These are phyloP conservation scores for Grammomys dolichurus DNA, from an alignment of 2,113 vertebrate species.

Conservation along the genomic window DNA sequence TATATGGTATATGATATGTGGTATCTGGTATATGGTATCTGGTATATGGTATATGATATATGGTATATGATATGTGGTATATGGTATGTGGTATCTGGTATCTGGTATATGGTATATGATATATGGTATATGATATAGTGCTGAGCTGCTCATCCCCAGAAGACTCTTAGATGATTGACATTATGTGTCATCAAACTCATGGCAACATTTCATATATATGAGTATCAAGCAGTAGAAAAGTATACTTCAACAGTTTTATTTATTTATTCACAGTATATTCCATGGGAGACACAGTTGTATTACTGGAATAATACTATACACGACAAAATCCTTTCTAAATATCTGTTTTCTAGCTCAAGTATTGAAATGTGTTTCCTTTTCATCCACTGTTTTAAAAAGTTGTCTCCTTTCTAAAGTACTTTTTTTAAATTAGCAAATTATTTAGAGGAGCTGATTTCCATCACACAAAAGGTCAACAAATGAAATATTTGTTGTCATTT, in stretches of 20 bases:
- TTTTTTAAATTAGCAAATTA: slow-evolving; percentile 15
- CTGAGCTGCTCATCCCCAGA: not conserved
- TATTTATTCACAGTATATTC: not conserved
- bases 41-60: no score
- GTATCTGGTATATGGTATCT: no score
- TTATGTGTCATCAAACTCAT: not conserved
- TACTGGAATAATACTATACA: not conserved
- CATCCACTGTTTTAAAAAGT: not conserved
- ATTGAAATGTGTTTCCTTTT: slow-evolving; percentile 26
- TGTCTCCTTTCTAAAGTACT: slow-evolving; percentile 15
- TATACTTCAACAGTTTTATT: slow-evolving; percentile 3
- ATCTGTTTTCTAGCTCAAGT: not conserved
- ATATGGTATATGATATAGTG: no score
- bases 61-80: no score
- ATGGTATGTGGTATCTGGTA: no score
- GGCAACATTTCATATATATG: not conserved
- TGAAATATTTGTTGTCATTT: slow-evolving; percentile 10
- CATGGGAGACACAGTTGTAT: not conserved
- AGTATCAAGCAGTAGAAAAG: slow-evolving; percentile 14
- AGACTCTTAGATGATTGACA: not conserved
- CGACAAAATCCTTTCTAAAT: not conserved
- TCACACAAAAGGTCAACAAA: slow-evolving; percentile 49
- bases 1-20: no score
- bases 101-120: no score
- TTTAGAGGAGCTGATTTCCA: slow-evolving; percentile 41